Evolutionary conservation across 2,888 invertebrate species (phyloP), one percentile per base, ranked within the genome.

Genomic region (Epicampocera succincta): DNA sequence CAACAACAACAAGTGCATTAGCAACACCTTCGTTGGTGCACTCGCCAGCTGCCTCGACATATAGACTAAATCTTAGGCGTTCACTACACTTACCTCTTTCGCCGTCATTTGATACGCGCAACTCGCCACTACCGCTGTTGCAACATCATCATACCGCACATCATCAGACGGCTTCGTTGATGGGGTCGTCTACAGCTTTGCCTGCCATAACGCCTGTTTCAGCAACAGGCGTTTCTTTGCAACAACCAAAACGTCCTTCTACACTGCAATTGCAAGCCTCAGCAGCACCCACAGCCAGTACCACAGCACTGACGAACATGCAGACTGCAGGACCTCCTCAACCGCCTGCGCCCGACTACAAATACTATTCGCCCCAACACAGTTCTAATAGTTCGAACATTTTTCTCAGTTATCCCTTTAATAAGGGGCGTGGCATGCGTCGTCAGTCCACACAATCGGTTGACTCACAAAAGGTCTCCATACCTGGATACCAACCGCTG

Each of bases 341-440:
- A 81, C 91, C 91, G 78, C 89, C 89, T 74, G 91, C 91, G 9
- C 87, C 88, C 68, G 91, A 91, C 85, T 91, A 88, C 80, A 91
- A 91, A 83, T 91, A 90, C 83, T 90, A 87, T 84, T 90, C 91
- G 80, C 91, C 91, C 77, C 91, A 91, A 60, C 87, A 86, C 76
- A 90, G 89, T 82, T 85, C 86, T 84, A 88, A 89, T 77, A 79
- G 78, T 66, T 88, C 89, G 63, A 88, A 88, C 83, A 84, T 88
- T 42, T 86, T 89, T 84, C 87, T 88, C 50, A 89, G 88, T 73
- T 91, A 91, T 87, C 90, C 91, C 17, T 91, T 90, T 81, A 89
- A 90, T 71, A 91, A 91, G 86, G 86, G 87, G 84, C 89, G 90
- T 38, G 88, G 89, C 29, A 87, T 90, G 85, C 89, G 90, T 25